Evolutionary conservation across 2,888 invertebrate species (phyloP).

Genomic region (Aspidiotus destructor): DNA sequence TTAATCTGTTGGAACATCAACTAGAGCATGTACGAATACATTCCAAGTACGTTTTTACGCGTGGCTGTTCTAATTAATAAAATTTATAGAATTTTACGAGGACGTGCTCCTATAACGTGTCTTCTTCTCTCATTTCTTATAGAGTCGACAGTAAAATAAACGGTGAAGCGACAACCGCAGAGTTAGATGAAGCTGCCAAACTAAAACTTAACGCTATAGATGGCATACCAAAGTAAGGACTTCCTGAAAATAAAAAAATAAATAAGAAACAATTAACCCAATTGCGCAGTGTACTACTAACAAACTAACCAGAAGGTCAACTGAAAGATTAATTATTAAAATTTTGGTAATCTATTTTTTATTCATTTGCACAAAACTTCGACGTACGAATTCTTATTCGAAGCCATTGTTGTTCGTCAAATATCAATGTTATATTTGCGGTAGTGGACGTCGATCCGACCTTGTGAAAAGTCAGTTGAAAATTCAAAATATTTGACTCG

Average conservation of each 20-base stretch:
- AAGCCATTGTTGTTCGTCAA: no score
- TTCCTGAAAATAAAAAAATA: no score
- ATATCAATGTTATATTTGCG: no score
- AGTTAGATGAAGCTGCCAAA: constrained; percentile 14
- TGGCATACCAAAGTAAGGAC: constrained; percentile 18
- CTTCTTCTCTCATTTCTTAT: background rate
- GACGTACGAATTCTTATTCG: no score
- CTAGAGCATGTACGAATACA: constrained; percentile 25
- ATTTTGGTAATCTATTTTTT: constrained; percentile 7
- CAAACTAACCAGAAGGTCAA: constrained; percentile 10
- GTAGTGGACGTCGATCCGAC: no score
- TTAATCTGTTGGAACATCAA: constrained; percentile 20
- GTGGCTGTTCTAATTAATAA: no score
- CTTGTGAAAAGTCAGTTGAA: no score
- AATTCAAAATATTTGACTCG: no score
- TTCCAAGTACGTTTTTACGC: constrained; percentile 17
- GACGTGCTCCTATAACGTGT: no score
- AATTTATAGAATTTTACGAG: no score
- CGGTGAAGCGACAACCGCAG: constrained; percentile 15
- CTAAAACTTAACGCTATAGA: constrained; percentile 1
- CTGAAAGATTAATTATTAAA: background rate
- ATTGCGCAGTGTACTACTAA: constrained; percentile 1
- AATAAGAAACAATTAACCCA: background rate
- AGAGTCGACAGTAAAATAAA: constrained; percentile 23
- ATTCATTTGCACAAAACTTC: background rate